Conservation (phyloP, 92 coral and sea anemone species). For the Phenganax subtilis region DNA sequence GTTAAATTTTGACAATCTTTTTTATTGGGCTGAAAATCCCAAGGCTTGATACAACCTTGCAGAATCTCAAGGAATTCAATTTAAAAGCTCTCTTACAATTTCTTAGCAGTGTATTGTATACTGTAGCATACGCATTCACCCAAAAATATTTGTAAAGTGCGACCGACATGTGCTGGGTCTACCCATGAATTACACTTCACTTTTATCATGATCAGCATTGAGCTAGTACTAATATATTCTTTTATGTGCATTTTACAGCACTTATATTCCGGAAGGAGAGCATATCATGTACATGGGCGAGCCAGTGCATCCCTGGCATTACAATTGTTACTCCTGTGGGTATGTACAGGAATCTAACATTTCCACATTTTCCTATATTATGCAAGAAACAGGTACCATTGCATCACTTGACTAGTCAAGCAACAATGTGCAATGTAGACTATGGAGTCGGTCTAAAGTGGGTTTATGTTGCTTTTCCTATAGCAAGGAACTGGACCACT, state of each 20-base stretch:
- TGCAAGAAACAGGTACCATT: not conserved
- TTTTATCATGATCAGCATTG: too few relatives aligned
- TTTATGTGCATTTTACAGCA: conserved; percentile 44
- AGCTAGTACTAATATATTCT: not conserved
- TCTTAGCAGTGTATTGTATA: too few relatives aligned
- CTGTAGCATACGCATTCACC: too few relatives aligned
- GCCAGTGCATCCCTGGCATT: conserved; percentile 99
- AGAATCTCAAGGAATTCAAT: too few relatives aligned
- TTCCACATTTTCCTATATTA: not conserved
- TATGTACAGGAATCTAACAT: conserved; percentile 29
- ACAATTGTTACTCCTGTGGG: conserved; percentile 94
- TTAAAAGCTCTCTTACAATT: too few relatives aligned
- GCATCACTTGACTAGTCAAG: not conserved
- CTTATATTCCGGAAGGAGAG: conserved; percentile 96
- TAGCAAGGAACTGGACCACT: conserved; percentile 91
- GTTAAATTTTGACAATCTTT: conserved; percentile 18
- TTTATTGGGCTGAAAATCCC: too few relatives aligned
- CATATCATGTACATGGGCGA: conserved; percentile 99
- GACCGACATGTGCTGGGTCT: too few relatives aligned
- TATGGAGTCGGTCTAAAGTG: too few relatives aligned
- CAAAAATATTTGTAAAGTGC: too few relatives aligned
- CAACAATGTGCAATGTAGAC: not conserved
- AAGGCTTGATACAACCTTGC: too few relatives aligned
- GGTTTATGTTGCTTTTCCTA: not conserved
- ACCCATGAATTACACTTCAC: too few relatives aligned